These are phyloP conservation scores for Phaedon cochleariae DNA, from an alignment of 2,888 invertebrate species.

Conservation along the genomic window DNA sequence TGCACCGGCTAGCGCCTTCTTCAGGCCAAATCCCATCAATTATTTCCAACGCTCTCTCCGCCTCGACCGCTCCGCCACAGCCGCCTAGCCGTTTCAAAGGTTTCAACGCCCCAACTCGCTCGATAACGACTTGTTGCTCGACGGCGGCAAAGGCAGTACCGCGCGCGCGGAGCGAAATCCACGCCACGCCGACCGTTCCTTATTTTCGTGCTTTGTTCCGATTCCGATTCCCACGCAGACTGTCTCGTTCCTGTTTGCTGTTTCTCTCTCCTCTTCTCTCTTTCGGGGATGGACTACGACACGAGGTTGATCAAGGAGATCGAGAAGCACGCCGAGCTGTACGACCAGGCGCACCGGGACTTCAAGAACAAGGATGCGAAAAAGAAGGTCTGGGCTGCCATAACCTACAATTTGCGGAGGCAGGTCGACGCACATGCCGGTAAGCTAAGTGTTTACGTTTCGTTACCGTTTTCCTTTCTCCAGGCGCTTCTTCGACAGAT, in stretches of 20 bases:
- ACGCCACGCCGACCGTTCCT: background rate
- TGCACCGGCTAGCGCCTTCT: background rate
- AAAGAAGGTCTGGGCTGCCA: constrained; percentile 29
- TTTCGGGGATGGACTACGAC: constrained; percentile 35
- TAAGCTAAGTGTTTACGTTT: constrained; percentile 20
- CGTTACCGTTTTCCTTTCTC: constrained; percentile 8
- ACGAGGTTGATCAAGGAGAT: constrained; percentile 33
- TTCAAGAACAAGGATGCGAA: constrained; percentile 37
- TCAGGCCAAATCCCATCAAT: constrained; percentile 2
- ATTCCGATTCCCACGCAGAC: no score
- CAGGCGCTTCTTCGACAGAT: no score
- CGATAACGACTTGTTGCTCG: constrained; percentile 4
- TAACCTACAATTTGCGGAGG: constrained; percentile 33
- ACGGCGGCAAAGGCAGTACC: constrained; percentile 8
- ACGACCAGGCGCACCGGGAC: constrained; percentile 35
- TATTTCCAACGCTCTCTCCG: constrained; percentile 13
- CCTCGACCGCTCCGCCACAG: constrained; percentile 3
- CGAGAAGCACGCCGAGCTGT: constrained; percentile 34
- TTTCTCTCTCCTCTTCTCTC: background rate
- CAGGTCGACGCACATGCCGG: constrained; percentile 35
- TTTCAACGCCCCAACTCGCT: background rate
- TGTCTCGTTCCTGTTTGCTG: no score
- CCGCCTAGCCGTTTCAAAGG: no score
- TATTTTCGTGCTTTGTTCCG: no score
- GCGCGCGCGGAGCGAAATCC: background rate